Conservation (phyloP, 1,140 invertebrate species). For the Drosophila ogumai region DNA sequence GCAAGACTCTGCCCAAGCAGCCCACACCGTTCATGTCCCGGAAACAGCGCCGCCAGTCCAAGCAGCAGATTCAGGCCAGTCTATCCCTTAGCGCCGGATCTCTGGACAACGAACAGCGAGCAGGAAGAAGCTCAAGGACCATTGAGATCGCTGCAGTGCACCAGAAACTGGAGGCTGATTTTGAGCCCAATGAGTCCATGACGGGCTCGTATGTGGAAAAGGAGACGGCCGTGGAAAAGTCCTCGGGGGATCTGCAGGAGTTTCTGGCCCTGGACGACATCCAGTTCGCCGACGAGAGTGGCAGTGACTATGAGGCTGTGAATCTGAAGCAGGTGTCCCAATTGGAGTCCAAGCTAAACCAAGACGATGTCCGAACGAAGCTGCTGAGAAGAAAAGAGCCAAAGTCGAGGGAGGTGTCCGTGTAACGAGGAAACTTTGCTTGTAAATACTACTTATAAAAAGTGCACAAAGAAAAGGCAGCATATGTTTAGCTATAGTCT, state of each 20-base stretch:
- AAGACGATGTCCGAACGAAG: slow-evolving; percentile 26
- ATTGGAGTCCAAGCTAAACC: slow-evolving; percentile 1
- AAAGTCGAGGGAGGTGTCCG: slow-evolving; percentile 59
- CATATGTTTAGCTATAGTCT: slow-evolving; percentile 19
- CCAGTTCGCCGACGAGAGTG: slow-evolving; percentile 86
- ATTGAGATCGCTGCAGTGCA: slow-evolving; percentile 57
- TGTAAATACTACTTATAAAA: slow-evolving; percentile 57
- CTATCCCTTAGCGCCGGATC: slow-evolving; percentile 31
- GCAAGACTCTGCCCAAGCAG: slow-evolving; percentile 49
- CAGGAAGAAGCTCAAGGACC: slow-evolving; percentile 14
- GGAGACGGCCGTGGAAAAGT: slow-evolving; percentile 85
- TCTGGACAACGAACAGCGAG: slow-evolving; percentile 16
- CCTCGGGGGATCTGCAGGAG: slow-evolving; percentile 76
- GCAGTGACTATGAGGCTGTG: slow-evolving; percentile 72
- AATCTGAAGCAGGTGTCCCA: slow-evolving; percentile 53
- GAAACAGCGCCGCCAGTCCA: slow-evolving; percentile 69
- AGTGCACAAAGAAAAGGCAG: slow-evolving; percentile 14
- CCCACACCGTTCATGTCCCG: slow-evolving; percentile 75
- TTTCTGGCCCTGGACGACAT: slow-evolving; percentile 85
- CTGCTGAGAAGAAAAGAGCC: slow-evolving; percentile 7
- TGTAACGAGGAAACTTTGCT: slow-evolving; percentile 23
- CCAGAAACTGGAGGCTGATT: slow-evolving; percentile 46
- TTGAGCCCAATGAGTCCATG: slow-evolving; percentile 69
- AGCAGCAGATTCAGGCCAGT: slow-evolving; percentile 61
- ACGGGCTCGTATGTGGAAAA: slow-evolving; percentile 84